A percentile compares a stretch with the other conserved stretches of the same genome.
phyloP scores from a whole-genome alignment of 53 echinoderm and acorn worm genomes.

The Crossaster papposus region DNA sequence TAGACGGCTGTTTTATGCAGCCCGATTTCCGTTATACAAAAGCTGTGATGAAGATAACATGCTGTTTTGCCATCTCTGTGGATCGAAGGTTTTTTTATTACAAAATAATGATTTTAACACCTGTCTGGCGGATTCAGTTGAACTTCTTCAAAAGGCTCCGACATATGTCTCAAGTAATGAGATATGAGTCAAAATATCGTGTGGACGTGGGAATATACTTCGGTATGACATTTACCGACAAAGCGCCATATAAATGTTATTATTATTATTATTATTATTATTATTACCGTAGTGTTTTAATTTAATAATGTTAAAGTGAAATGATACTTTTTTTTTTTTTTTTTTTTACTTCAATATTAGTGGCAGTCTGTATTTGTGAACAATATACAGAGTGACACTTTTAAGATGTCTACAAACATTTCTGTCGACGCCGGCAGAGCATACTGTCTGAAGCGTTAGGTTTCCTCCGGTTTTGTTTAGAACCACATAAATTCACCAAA shows the following conservation, averaged over 20 bases:
- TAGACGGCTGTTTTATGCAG: conserved; percentile 27
- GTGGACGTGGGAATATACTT: not conserved
- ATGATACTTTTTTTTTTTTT: not conserved
- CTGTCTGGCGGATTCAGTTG: not conserved
- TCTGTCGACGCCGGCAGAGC: too few species aligned
- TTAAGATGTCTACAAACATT: too few species aligned
- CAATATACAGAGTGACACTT: too few species aligned
- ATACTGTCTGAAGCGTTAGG: too few species aligned
- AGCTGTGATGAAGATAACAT: not conserved
- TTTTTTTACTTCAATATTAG: too few species aligned
- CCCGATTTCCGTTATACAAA: not conserved
- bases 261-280: too few species aligned
- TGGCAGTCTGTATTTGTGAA: too few species aligned
- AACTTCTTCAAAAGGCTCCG: not conserved
- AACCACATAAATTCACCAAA: too few species aligned
- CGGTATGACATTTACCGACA: not conserved
- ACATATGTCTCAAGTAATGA: conserved; percentile 10
- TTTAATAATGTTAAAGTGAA: not conserved
- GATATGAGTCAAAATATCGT: not conserved
- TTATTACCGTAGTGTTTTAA: not conserved
- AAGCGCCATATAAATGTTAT: too few species aligned
- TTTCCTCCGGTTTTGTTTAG: too few species aligned
- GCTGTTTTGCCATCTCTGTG: not conserved
- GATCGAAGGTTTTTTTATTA: not conserved
- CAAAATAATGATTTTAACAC: conserved; percentile 11